phyloP scores from a whole-genome alignment of 2,888 invertebrate genomes.

The Drosophila nr. perissopoda region DNA sequence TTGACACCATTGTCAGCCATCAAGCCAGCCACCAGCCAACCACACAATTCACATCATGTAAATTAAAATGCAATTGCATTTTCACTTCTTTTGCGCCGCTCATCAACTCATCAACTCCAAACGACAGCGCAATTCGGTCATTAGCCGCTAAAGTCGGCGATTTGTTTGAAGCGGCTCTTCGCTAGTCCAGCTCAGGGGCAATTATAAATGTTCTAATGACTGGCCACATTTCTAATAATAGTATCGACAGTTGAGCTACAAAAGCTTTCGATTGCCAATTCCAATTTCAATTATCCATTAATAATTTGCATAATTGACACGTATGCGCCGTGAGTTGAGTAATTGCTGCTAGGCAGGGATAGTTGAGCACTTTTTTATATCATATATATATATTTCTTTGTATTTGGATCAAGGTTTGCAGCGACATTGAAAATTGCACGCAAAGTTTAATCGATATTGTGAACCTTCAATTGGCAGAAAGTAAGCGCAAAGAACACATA shows the following conservation, averaged over 20 bases:
- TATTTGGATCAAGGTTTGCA: conserved; percentile 63
- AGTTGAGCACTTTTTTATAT: conserved; percentile 35
- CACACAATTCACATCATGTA: conserved; percentile 75
- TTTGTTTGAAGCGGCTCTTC: conserved; percentile 9
- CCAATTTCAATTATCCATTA: conserved; percentile 40
- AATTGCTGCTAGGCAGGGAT: conserved; percentile 30
- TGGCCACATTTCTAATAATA: conserved; percentile 8
- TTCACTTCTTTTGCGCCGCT: conserved; percentile 66
- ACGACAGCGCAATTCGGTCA: conserved; percentile 26
- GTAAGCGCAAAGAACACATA: conserved; percentile 24
- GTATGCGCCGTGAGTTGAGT: conserved; percentile 21
- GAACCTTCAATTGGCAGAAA: conserved; percentile 42
- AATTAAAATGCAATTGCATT: conserved; percentile 78
- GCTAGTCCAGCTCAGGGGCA: conserved; percentile 9
- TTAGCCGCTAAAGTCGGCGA: conserved; percentile 27
- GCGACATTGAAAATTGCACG: conserved; percentile 74
- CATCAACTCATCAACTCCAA: conserved; percentile 34
- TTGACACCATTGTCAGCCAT: conserved; percentile 65
- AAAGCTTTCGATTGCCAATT: conserved; percentile 41
- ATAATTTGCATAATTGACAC: conserved; percentile 62
- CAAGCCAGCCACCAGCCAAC: conserved; percentile 32
- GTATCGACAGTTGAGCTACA: conserved; percentile 28
- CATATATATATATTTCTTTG: not conserved
- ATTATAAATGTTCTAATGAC: conserved; percentile 23
- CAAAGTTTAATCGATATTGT: conserved; percentile 70